Evolutionary conservation across 2,888 invertebrate genomes (phyloP), one percentile per base, ranked within the genome.

Genomic region (Meiosimyza platycephala): DNA sequence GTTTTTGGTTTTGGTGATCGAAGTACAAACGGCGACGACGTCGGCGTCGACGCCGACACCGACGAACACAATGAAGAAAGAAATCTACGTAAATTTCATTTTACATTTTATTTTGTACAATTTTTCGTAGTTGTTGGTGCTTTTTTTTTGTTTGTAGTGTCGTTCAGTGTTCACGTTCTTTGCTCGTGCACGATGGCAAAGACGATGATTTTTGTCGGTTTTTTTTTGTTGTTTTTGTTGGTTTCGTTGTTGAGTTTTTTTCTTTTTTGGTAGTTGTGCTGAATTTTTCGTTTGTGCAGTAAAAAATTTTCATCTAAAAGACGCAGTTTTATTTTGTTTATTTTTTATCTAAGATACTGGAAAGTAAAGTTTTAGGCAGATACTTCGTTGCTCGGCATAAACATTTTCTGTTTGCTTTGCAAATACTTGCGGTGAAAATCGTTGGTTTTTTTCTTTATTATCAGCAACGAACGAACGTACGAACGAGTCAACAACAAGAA

Each of bases 11-110:
- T n/a, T 16, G n/a, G 54, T 54, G 18, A 16, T 54, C n/a, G 18
- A 54, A 18, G 18, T 54, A 13, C 18, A n/a, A 18, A 16, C 55
- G 55, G 55, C 50, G 50, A 3, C 33, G 62, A 33, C 33, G 40
- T 12, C 63, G 48, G 33, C 63, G n/a, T 6, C 22, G 48, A 55
- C 40, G 13, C 15, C n/a, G 7, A 52, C 18, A n/a, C 13, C 66
- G 40, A 54, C n/a, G 16, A 51, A 47, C 18, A 48, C n/a, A 64
- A 47, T 22, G n/a, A 64, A 18, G 50, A 65, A 64, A 70, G 62
- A 70, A 70, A 70, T 70, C 70, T 47, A 62, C 63, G 70, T 70
- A 63, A 70, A 70, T 70, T 68, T 54, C 69, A 69, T 69, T 70
- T 33, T 28, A 62, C 54, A 62, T 60, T 70, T 52, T 52, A 62